phyloP scores from a whole-genome alignment of 2,113 vertebrate species.

The Trachemys scripta region DNA sequence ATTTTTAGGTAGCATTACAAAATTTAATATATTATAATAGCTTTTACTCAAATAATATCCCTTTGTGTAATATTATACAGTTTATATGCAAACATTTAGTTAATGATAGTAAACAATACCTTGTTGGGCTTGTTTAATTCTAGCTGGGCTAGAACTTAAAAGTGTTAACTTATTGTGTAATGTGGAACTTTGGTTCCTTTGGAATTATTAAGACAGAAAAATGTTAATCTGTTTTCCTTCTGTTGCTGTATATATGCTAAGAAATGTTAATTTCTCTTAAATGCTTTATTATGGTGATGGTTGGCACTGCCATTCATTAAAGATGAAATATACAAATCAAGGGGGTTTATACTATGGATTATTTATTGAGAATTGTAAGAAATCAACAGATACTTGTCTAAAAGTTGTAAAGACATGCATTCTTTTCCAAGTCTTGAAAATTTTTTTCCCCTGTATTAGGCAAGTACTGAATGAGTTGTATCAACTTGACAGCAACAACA shows the following conservation, averaged over 20 bases:
- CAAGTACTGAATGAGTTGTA: constrained; percentile 60
- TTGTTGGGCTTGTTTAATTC: constrained; percentile 34
- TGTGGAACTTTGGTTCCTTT: constrained; percentile 21
- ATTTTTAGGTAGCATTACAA: neutral
- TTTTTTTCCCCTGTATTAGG: constrained; percentile 25
- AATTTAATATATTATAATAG: constrained; percentile 25
- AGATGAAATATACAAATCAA: constrained; percentile 12
- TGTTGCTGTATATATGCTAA: constrained; percentile 55
- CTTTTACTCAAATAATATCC: constrained; percentile 48
- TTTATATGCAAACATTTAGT: constrained; percentile 19
- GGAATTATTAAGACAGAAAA: constrained; percentile 24
- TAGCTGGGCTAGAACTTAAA: constrained; percentile 78
- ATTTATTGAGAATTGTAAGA: constrained; percentile 59
- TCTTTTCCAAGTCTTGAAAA: constrained; percentile 4
- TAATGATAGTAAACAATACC: neutral
- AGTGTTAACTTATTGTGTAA: constrained; percentile 47
- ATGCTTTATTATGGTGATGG: constrained; percentile 26
- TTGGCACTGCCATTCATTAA: neutral
- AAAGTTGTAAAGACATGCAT: neutral
- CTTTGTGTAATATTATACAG: constrained; percentile 33
- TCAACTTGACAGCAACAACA: constrained; percentile 48
- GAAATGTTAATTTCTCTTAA: constrained; percentile 21
- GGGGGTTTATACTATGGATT: constrained; percentile 31
- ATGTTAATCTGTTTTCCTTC: neutral
- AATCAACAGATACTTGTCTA: constrained; percentile 12